Base-by-base conservation (phyloP, 2,113 vertebrate genomes). In the Tenebrosternarchus preto region DNA sequence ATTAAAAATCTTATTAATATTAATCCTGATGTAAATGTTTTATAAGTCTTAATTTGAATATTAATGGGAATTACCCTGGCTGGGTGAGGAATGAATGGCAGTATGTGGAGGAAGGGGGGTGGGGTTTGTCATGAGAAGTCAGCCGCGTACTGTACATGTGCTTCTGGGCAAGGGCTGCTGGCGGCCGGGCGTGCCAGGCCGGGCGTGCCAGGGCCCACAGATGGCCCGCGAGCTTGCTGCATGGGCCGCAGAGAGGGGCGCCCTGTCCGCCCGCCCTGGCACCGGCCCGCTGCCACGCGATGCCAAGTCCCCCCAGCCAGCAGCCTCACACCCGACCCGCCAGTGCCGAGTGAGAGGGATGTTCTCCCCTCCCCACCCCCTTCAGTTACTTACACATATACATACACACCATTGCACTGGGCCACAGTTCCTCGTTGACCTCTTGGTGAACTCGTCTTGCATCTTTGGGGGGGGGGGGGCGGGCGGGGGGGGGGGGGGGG, bases 191-290 rank as follows among this genome's bases (percentile, higher is more conserved):
- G n/a, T n/a, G n/a, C n/a, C 36, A 61, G 78, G 33, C 33, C 33
- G 2, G 2, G 33, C 33, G n/a, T 91, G 86, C 91, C 88, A 92
- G 87, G 80, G 78, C 89, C 84, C 85, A 86, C 91, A 92, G 91
- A 92, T 93, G 91, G 90, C 78, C 86, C 75, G 33, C 67, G 73
- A 72, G 78, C 85, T 83, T 84, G 80, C 86, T 67, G 83, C 83
- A 85, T 85, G 76, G 69, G 73, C 53, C 80, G 80, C 63, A 68
- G 74, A 80, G 81, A 79, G 76, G 80, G 53, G 67, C 73, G 82
- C 85, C 63, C 81, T 76, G 36, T 76, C 73, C 86, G 43, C 61
- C 55, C 78, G 87, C 89, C 88, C 88, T 92, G 90, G 92, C 91
- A 90, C 86, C 27, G 72, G 27, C 70, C 27, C 59, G 46, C 55